Evolutionary conservation across 2,888 invertebrate species (phyloP).

Genomic region (Sarcophaga variegata): DNA sequence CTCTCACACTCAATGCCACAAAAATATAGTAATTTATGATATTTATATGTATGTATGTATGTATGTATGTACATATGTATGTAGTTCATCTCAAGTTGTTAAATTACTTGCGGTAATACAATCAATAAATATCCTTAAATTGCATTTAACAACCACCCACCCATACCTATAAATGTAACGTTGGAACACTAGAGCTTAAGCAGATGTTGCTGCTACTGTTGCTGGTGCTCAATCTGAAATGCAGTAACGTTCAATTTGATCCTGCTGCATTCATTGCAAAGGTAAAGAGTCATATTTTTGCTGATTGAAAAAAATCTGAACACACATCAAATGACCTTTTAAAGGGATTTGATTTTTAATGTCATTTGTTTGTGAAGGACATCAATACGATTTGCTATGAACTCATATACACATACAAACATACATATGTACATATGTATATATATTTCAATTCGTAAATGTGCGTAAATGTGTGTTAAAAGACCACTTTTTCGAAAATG

Average conservation of each 20-base stretch:
- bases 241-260: background rate
- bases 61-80: slow-evolving; percentile 3
- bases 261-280: background rate
- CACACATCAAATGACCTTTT: slow-evolving; percentile 44
- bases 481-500: background rate
- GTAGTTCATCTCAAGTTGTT: background rate
- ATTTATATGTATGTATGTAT: slow-evolving; percentile 3
- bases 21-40: too few relatives aligned
- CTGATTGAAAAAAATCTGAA: background rate
- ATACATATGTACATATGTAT: background rate
- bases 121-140: slow-evolving; percentile 12
- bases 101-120: background rate
- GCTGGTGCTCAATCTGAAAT: background rate
- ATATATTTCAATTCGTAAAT: background rate
- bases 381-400: slow-evolving; percentile 4
- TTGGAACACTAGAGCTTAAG: too few relatives aligned
- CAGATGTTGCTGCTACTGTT: background rate
- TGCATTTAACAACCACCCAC: background rate
- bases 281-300: slow-evolving; percentile 2
- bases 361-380: slow-evolving; percentile 43
- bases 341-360: slow-evolving; percentile 52
- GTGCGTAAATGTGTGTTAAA: background rate
- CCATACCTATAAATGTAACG: background rate
- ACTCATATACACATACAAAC: background rate
- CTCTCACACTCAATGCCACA: too few relatives aligned